Base-by-base conservation (phyloP, 2,888 invertebrate species). In the Neocrepidodera transversa region DNA sequence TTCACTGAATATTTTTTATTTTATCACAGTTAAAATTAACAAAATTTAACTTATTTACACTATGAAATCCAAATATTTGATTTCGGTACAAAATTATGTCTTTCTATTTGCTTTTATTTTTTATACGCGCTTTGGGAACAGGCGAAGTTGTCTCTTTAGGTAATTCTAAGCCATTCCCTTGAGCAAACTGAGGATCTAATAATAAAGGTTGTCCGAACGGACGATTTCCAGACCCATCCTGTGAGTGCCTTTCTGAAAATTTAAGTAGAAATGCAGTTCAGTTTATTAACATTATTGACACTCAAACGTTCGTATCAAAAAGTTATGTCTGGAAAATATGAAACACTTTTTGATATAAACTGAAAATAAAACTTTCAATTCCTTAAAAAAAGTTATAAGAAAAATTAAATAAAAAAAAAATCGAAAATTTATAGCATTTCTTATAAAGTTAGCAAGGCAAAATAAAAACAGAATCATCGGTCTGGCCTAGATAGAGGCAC, bases 131-230 rank as follows among this genome's bases (percentile, higher is more conserved):
- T 66, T 68, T 60, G 51, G 61, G 30, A 60, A 56, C 47, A 30
- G 66, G 65, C 43, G 68, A 64, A 45, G 64, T 49, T 71, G 73
- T 75, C 54, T 72, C 73, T 62, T 76, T 77, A 56, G 78, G 76
- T 45, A 67, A 60, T 47, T 67, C 66, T 54, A 69, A 67, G 64
- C 72, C 74, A 69, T 74, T 73, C 65, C 80, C 80, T 76, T 81
- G 81, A 74, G 78, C 78, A 73, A 74, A 76, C 65, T 70, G 69
- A 72, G 74, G 74, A 64, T 74, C 76, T 79, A 88, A 84, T 84
- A 90, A 88, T 79, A 92, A 83, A 62, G 92, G 92, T 79, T 92
- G 91, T 76, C 92, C 92, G 64, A 79, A 79, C 26, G 79, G 79
- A 67, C 79, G 75, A 43, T 77, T 79, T 62, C 78, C 78, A 42